Evolutionary conservation across 2,888 invertebrate genomes (phyloP).

Genomic region (Leptinotarsa rubiginosa): DNA sequence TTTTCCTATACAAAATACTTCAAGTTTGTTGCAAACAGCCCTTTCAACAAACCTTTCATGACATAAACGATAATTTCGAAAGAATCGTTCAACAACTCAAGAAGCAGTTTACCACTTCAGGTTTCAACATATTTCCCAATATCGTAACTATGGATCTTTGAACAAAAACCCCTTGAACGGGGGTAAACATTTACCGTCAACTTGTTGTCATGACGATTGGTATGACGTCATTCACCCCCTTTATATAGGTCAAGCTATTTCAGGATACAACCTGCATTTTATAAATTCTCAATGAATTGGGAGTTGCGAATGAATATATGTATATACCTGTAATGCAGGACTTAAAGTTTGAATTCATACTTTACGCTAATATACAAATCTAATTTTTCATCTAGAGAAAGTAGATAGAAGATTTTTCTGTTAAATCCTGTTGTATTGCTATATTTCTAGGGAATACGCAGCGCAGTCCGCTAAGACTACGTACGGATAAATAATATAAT

Average conservation of each 20-base stretch:
- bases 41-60: too few relatives aligned
- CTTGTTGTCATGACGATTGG: conserved; percentile 62
- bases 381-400: too few relatives aligned
- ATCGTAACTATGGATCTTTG: background rate
- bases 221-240: conserved; percentile 63
- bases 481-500: too few relatives aligned
- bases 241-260: conserved; percentile 63
- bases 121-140: background rate
- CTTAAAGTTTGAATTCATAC: too few relatives aligned
- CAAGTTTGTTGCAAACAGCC: too few relatives aligned
- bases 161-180: background rate
- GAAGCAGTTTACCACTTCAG: background rate
- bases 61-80: too few relatives aligned
- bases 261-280: conserved; percentile 52
- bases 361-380: too few relatives aligned
- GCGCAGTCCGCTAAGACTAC: too few relatives aligned
- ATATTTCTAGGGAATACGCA: too few relatives aligned
- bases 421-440: too few relatives aligned
- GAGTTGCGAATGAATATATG: conserved; percentile 4
- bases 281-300: conserved; percentile 56
- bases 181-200: conserved; percentile 54
- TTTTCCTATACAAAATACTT: too few relatives aligned
- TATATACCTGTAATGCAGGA: background rate
- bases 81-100: background rate
- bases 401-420: too few relatives aligned